These are phyloP conservation scores for Acestrorhynchus altus DNA, from an alignment of 2,797 vertebrate genomes.

Conservation along the genomic window DNA sequence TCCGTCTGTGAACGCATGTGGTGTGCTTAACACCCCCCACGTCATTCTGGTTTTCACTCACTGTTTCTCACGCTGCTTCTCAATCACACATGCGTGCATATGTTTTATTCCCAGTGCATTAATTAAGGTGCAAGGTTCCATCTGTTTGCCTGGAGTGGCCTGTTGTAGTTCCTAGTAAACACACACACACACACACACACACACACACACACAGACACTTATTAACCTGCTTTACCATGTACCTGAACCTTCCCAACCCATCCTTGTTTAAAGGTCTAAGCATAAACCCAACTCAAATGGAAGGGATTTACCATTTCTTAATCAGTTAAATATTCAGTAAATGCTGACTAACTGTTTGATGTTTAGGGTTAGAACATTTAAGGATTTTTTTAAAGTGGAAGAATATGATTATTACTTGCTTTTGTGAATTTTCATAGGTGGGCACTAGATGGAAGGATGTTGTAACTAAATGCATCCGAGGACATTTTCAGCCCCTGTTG, in stretches of 20 bases:
- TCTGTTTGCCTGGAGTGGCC: constrained; percentile 73
- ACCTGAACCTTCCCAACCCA: constrained; percentile 44
- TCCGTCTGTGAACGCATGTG: too few relatives aligned
- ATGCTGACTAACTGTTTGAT: too few relatives aligned
- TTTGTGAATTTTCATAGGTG: constrained; percentile 75
- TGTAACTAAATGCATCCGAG: constrained; percentile 90
- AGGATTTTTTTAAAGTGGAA: not conserved
- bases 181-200: constrained; percentile 36
- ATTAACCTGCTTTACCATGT: not conserved
- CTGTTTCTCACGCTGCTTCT: constrained; percentile 9
- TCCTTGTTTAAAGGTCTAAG: constrained; percentile 3
- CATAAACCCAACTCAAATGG: not conserved
- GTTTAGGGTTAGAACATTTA: too few relatives aligned
- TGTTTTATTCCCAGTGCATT: constrained; percentile 61
- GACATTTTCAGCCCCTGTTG: constrained; percentile 96
- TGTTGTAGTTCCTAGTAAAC: constrained; percentile 59
- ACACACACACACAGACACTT: constrained; percentile 23
- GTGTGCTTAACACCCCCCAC: not conserved
- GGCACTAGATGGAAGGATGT: constrained; percentile 96
- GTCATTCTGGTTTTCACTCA: not conserved
- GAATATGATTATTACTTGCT: not conserved
- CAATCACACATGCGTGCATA: constrained; percentile 15
- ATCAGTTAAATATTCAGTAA: not conserved
- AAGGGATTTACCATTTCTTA: not conserved
- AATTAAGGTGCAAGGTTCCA: constrained; percentile 73